These are phyloP conservation scores for Rhinolophus ferrumequinum DNA, from an alignment of 2,113 vertebrate genomes.

Conservation along the genomic window DNA sequence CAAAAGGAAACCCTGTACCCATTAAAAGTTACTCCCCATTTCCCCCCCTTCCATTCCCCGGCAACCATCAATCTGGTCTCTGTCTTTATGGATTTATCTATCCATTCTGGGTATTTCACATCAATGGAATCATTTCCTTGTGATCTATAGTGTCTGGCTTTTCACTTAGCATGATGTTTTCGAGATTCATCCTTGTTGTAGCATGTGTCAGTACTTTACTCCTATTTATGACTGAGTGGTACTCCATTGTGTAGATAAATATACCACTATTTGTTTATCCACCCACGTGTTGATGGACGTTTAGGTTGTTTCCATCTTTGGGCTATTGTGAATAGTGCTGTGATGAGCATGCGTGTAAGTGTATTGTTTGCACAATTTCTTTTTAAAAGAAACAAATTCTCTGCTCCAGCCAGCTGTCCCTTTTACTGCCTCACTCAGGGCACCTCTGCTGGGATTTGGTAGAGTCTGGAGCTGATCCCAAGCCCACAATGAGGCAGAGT, in stretches of 20 bases:
- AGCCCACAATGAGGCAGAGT: background rate
- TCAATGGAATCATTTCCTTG: too few species aligned
- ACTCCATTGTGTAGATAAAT: background rate
- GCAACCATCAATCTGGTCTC: too few species aligned
- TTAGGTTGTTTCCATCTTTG: background rate
- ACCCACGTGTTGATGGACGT: background rate
- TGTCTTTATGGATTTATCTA: too few species aligned
- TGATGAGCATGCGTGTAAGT: background rate
- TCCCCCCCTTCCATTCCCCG: too few species aligned
- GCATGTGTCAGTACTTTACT: background rate
- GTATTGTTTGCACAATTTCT: background rate
- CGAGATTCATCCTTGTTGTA: background rate
- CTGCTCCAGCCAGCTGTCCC: background rate
- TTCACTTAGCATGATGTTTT: background rate
- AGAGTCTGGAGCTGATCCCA: too few species aligned
- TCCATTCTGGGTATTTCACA: too few species aligned
- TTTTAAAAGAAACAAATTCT: background rate
- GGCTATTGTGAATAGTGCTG: background rate
- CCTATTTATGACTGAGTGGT: background rate
- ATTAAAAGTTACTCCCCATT: too few species aligned
- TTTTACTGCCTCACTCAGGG: background rate
- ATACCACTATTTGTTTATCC: background rate
- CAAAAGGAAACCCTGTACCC: too few species aligned
- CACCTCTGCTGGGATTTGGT: background rate
- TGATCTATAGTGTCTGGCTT: background rate